Evolutionary conservation across 2,888 invertebrate species (phyloP).

Genomic region (Tridacna gigas): DNA sequence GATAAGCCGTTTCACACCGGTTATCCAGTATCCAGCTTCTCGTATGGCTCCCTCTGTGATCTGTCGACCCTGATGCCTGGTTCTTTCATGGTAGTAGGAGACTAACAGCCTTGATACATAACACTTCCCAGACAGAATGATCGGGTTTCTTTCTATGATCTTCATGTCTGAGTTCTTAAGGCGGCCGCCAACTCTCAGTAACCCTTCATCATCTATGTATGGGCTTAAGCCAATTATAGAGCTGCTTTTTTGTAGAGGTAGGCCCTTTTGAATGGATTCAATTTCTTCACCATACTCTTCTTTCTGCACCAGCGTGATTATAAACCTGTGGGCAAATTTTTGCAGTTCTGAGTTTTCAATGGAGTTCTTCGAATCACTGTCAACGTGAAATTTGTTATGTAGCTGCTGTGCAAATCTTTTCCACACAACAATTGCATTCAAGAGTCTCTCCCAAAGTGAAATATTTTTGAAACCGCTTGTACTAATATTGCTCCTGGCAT

Average conservation of each 20-base stretch:
- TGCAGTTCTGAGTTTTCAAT: not conserved
- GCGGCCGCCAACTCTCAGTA: slow-evolving; percentile 44
- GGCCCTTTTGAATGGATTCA: not conserved
- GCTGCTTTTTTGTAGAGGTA: not conserved
- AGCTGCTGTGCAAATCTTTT: not conserved
- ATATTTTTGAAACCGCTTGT: not conserved
- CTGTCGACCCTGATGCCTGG: slow-evolving; percentile 44
- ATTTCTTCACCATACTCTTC: slow-evolving; percentile 12
- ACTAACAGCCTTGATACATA: slow-evolving; percentile 33
- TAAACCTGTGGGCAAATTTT: not conserved
- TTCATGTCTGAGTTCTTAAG: not conserved
- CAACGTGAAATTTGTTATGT: not conserved
- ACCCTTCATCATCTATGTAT: slow-evolving; percentile 21
- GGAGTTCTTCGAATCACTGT: not conserved
- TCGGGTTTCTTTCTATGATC: slow-evolving; percentile 15
- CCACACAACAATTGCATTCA: not conserved
- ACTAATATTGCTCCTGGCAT: not conserved
- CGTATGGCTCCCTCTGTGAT: slow-evolving; percentile 57
- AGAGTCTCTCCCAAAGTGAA: slow-evolving; percentile 17
- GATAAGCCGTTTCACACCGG: slow-evolving; percentile 33
- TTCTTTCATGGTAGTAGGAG: slow-evolving; percentile 23
- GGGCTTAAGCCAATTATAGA: slow-evolving; percentile 10
- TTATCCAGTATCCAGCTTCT: slow-evolving; percentile 46
- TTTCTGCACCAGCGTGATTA: not conserved
- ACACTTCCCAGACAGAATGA: slow-evolving; percentile 16